A percentile compares a stretch with the other conserved stretches of the same genome.
Conservation (phyloP, 2,888 invertebrate species). For the Cataglyphis rosenhaueri region DNA sequence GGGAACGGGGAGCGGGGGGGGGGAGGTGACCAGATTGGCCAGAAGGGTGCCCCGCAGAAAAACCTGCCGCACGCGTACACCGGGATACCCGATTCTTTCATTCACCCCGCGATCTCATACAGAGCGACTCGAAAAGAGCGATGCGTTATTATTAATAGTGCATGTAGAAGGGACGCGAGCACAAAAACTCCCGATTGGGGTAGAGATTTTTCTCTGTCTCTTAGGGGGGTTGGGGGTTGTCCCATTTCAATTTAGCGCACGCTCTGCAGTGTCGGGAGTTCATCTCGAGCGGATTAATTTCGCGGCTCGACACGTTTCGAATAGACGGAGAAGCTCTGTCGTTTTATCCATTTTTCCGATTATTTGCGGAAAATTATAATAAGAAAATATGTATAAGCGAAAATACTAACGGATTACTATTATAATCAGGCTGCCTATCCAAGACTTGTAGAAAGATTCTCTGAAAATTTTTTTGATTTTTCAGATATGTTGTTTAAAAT, state of each 20-base stretch:
- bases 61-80: constrained; percentile 63
- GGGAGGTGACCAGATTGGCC: neutral
- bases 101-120: constrained; percentile 47
- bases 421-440: too few species aligned
- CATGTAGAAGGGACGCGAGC: constrained; percentile 51
- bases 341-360: neutral
- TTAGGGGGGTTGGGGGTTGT: neutral
- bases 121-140: constrained; percentile 53
- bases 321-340: neutral
- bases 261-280: constrained; percentile 23
- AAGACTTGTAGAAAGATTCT: too few species aligned
- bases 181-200: constrained; percentile 45
- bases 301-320: constrained; percentile 13
- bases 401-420: neutral
- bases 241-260: constrained; percentile 17
- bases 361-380: neutral
- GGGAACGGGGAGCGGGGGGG: neutral
- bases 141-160: constrained; percentile 68
- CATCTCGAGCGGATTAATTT: constrained; percentile 45
- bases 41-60: constrained; percentile 60
- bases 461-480: too few species aligned
- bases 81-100: constrained; percentile 61
- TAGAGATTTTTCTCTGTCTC: constrained; percentile 29
- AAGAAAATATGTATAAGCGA: neutral
- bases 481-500: too few species aligned